Evolutionary conservation across 2,113 vertebrate genomes (phyloP).

Genomic region (Vulpes vulpes): DNA sequence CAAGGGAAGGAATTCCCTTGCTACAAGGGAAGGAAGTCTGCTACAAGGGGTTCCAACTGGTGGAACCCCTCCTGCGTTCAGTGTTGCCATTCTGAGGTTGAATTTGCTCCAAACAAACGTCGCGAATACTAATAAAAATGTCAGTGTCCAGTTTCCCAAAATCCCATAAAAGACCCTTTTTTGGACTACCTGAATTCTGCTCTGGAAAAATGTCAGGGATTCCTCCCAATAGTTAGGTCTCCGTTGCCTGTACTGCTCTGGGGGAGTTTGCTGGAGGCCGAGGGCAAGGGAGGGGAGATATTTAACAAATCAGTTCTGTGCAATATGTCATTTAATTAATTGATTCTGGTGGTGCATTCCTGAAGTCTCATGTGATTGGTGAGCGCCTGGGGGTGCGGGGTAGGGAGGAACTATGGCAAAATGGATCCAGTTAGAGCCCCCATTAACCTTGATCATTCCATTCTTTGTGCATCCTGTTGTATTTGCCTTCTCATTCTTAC

Average conservation of each 20-base stretch:
- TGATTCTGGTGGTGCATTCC: conserved; percentile 85
- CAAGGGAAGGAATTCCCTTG: no score
- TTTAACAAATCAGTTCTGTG: conserved; percentile 59
- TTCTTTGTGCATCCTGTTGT: conserved; percentile 39
- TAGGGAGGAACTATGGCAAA: conserved; percentile 51
- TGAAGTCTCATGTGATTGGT: conserved; percentile 83
- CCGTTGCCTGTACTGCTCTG: conserved; percentile 84
- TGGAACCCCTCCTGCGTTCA: conserved; percentile 87
- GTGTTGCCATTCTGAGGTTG: conserved; percentile 89
- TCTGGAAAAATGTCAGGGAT: conserved; percentile 65
- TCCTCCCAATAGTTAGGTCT: conserved; percentile 83
- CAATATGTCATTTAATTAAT: conserved; percentile 30
- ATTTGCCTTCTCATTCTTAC: conserved; percentile 43
- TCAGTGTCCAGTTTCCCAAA: conserved; percentile 73
- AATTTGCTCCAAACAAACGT: conserved; percentile 91
- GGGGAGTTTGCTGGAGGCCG: conserved; percentile 73
- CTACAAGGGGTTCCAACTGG: no score
- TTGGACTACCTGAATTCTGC: conserved; percentile 82
- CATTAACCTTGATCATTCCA: conserved; percentile 79
- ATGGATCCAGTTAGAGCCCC: conserved; percentile 77
- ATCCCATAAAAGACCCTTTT: conserved; percentile 79
- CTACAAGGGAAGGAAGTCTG: no score
- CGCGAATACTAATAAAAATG: conserved; percentile 88
- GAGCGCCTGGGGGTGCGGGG: conserved; percentile 61
- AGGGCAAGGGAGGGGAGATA: conserved; percentile 70